Base-by-base conservation (phyloP, 2,888 invertebrate genomes). In the Tinea pellionella region DNA sequence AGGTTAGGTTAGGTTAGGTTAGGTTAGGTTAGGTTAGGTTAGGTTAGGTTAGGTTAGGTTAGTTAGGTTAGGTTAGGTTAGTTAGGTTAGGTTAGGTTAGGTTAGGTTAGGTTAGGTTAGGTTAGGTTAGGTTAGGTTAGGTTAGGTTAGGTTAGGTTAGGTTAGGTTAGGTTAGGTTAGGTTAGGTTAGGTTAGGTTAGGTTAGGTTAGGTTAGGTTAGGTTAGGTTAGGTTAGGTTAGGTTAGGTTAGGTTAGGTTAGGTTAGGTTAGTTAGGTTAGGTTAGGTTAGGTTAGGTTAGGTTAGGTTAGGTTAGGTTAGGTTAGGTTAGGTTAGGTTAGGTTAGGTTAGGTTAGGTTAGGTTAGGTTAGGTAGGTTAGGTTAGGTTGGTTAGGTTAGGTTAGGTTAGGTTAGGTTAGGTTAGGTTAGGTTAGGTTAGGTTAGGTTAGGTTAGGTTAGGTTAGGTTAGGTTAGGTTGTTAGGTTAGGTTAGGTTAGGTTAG, bases 11-110 rank as follows among this genome's bases (percentile, higher is more conserved):
- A 61, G 61, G 61, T 61, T 61, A 61, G 61, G 61, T 61, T 61
- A 24, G 55, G 61, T 61, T 61, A 61, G 61, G 61, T 61, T 61
- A 61, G 61, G 61, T 61, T 61, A 61, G 61, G 61, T 61, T 61
- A 61, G 61, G 61, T 61, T 61, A 61, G 61, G 56, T 56, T 56
- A 56, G 56, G 56, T 62, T 62, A 62, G 63, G 62, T 63, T 63
- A 56, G 63, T 63, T 63, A 63, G 63, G 63, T 63, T 63, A 64
- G 64, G 64, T 64, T 64, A 63, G 64, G 63, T 64, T 64, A 64
- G 62, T 62, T 62, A 62, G 62, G 62, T 62, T 62, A 62, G 62
- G 62, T 62, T 62, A 62, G 62, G 62, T 62, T 62, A 62, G 62
- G 62, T 62, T 62, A 62, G 62, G 62, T 62, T 62, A 62, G 60